Base-by-base conservation (phyloP, 1,140 invertebrate genomes). In the Nebria ingens region DNA sequence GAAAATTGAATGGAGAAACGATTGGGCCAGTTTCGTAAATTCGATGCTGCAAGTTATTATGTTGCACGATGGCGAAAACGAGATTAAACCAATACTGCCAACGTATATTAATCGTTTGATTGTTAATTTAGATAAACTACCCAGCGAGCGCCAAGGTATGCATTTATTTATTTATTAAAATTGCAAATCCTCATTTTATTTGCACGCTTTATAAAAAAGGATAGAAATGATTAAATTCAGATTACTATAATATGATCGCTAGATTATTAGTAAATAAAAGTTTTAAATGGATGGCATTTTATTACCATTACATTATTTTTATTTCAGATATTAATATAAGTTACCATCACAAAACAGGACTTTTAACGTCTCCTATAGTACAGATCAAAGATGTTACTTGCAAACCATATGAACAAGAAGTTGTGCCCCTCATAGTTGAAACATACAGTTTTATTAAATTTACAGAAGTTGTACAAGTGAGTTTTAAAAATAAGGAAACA, bases 31-130 rank as follows among this genome's bases (percentile, higher is more conserved):
- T 21, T 64, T 68, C 19, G 40, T 71, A 0, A 66, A 68, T 56
- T 59, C 60, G 2, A 67, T 71, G 62, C 51, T 71, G 0, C 69
- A 71, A 55, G 65, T 68, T 60, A 58, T 60, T 45, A 57, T 68
- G 9, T 65, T 69, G n/a, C 58, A 65, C 38, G 56, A 53, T n/a
- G 68, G 68, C 6, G 68, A 70, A 58, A 53, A 58, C 9, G 52
- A 64, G 51, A 67, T 69, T 57, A 62, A 67, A 22, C 57, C 64
- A 9, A 53, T 59, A 1, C 52, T 65, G 9, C 62, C 65, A 21
- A 63, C 61, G 34, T 56, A 54, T 17, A 70, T 70, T 45, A 61
- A 65, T 34, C 63, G 63, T 19, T 61, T 70, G 40, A 64, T 61
- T 2, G 51, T 70, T 13, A 63, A 63, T n/a, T 42, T 62, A 20